Conservation (phyloP, 2,113 vertebrate genomes). For the Elanus axillaris region DNA sequence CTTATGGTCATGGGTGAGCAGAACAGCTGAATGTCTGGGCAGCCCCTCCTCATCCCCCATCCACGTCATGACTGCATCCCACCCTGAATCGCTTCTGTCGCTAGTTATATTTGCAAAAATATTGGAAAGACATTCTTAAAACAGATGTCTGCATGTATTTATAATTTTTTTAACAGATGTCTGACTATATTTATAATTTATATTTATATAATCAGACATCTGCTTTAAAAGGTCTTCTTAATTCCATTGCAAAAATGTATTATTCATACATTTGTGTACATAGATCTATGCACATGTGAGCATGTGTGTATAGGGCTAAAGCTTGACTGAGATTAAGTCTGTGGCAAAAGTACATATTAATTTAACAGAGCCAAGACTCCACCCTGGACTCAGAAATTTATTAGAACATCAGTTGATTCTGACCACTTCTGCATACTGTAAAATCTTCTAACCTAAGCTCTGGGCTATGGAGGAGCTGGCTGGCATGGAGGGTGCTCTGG, state of each 20-base stretch:
- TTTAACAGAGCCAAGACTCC: background rate
- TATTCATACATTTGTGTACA: conserved; percentile 19
- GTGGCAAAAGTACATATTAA: background rate
- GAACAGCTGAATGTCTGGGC: conserved; percentile 52
- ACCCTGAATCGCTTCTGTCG: background rate
- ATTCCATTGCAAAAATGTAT: conserved; percentile 14
- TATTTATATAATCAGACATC: conserved; percentile 44
- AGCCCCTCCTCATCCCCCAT: background rate
- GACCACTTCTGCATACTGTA: background rate
- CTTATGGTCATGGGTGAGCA: rapidly evolving
- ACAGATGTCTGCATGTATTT: conserved; percentile 47
- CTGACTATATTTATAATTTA: conserved; percentile 42
- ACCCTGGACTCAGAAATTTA: background rate
- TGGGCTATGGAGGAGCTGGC: background rate
- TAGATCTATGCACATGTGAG: background rate
- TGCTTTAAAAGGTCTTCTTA: conserved; percentile 33
- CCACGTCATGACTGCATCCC: background rate
- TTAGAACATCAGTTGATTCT: background rate
- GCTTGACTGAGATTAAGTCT: background rate
- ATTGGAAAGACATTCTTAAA: conserved; percentile 57
- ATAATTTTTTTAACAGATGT: conserved; percentile 51
- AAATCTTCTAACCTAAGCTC: background rate
- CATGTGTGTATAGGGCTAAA: background rate
- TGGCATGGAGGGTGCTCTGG: background rate
- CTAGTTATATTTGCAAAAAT: conserved; percentile 35